phyloP scores from a whole-genome alignment of 2,113 vertebrate genomes.

The Sinocyclocheilus anshuiensis region DNA sequence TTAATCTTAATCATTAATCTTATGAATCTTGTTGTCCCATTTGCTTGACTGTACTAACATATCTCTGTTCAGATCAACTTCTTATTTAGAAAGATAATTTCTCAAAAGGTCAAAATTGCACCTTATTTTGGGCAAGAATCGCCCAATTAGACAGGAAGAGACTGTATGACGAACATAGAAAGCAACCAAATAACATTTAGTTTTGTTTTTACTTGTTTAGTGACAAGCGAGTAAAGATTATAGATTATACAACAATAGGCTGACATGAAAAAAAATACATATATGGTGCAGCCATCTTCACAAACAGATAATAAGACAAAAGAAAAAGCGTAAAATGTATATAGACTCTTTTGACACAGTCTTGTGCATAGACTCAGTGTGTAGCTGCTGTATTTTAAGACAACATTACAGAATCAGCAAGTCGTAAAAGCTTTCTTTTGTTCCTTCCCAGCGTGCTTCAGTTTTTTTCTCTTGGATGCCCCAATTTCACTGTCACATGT shows the following conservation, averaged over 20 bases:
- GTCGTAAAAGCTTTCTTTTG: not conserved
- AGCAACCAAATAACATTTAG: not conserved
- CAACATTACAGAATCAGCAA: not conserved
- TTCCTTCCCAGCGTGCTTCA: not conserved
- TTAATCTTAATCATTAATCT: not conserved
- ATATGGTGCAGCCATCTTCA: not conserved
- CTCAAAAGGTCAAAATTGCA: not conserved
- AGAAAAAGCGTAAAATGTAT: not conserved
- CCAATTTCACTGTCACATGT: not conserved
- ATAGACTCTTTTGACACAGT: not conserved
- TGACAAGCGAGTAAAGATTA: not conserved
- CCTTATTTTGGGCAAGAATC: not conserved
- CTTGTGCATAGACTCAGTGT: not conserved
- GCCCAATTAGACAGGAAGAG: not conserved
- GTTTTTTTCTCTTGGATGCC: conserved; percentile 5
- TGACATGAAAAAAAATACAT: not conserved
- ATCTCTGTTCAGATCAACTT: not conserved
- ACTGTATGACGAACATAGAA: not conserved
- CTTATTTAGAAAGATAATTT: not conserved
- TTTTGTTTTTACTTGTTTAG: not conserved
- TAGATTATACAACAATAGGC: not conserved
- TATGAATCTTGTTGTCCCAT: not conserved
- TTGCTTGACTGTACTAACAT: not conserved
- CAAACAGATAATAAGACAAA: not conserved
- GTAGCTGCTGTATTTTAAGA: conserved; percentile 17